Conservation (phyloP, 2,113 vertebrate genomes). For the Tympanuchus pallidicinctus region DNA sequence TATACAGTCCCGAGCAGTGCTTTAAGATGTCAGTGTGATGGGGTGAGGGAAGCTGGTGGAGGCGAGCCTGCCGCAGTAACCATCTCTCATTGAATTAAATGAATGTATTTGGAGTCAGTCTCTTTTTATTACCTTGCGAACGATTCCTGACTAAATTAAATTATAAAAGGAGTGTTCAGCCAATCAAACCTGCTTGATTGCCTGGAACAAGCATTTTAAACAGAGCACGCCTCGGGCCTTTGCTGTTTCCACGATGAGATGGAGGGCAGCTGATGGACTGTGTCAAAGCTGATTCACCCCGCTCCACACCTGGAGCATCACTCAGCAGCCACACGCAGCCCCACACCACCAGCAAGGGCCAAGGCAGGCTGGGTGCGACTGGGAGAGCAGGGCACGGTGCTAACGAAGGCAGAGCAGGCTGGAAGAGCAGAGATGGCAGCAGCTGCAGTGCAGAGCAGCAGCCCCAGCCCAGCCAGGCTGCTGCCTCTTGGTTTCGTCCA, state of each 20-base stretch:
- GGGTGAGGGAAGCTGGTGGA: slow-evolving; percentile 37
- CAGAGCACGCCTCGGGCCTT: not conserved
- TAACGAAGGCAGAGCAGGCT: accelerated
- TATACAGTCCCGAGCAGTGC: slow-evolving; percentile 21
- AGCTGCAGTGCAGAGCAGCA: not conserved
- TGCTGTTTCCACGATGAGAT: not conserved
- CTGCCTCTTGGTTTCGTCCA: accelerated
- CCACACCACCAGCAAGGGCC: not conserved
- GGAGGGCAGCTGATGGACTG: not conserved
- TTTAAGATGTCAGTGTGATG: slow-evolving; percentile 21
- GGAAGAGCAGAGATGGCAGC: not conserved
- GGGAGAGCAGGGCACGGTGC: accelerated
- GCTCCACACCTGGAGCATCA: not conserved
- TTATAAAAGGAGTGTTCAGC: slow-evolving; percentile 54
- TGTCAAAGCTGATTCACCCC: not conserved
- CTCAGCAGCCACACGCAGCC: accelerated
- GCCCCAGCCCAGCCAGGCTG: not conserved
- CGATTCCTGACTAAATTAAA: slow-evolving; percentile 66
- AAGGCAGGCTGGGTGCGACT: not conserved
- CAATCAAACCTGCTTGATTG: slow-evolving; percentile 61
- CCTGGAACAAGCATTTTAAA: slow-evolving; percentile 56
- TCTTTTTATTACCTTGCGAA: slow-evolving; percentile 66
- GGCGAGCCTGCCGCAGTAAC: not conserved
- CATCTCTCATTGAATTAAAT: slow-evolving; percentile 67
- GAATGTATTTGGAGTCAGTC: slow-evolving; percentile 53